These are phyloP conservation scores for Craterocephalus amniculus DNA, from an alignment of 2,797 vertebrate genomes.

Conservation along the genomic window DNA sequence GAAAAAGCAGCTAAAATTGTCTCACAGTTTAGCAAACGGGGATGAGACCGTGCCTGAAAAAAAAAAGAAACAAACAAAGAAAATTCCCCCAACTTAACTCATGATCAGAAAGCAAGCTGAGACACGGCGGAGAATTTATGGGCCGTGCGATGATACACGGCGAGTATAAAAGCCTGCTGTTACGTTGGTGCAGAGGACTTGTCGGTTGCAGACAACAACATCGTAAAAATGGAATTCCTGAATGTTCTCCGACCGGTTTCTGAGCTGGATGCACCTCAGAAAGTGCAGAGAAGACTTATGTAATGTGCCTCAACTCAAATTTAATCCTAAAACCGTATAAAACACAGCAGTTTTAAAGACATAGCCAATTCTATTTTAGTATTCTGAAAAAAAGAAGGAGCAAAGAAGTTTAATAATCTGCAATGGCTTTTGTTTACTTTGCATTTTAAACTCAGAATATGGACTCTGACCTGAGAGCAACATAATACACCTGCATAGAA, in stretches of 20 bases:
- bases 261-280: neutral
- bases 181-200: neutral
- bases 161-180: neutral
- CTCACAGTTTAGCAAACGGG: neutral
- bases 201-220: neutral
- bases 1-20: conserved; percentile 13
- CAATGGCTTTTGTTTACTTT: neutral
- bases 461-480: neutral
- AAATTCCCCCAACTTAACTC: conserved; percentile 71
- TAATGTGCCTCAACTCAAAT: neutral
- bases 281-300: neutral
- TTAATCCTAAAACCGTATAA: neutral
- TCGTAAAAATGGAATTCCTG: neutral
- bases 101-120: conserved; percentile 61
- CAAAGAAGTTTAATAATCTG: neutral
- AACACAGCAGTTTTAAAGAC: neutral
- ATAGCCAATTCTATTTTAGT: neutral
- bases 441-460: neutral
- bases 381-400: neutral
- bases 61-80: conserved; percentile 25
- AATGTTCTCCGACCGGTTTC: neutral
- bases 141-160: neutral
- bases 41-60: too few relatives aligned
- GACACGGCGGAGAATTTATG: conserved; percentile 54
- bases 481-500: neutral